Evolutionary conservation across 2,797 vertebrate species (phyloP).

Genomic region (Octomys mimax): DNA sequence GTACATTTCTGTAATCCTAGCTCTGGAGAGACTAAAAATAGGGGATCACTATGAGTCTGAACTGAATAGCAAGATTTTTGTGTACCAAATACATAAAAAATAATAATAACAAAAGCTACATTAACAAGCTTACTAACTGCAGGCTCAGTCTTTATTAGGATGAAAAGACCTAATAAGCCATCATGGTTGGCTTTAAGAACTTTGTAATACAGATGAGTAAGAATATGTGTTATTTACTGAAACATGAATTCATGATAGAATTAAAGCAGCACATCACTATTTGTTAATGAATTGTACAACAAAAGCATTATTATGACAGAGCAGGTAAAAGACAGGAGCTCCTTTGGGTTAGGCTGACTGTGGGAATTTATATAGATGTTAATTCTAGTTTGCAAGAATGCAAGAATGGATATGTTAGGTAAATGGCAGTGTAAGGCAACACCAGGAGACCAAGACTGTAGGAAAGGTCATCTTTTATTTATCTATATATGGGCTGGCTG

Average conservation of each 20-base stretch:
- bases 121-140: constrained; percentile 23
- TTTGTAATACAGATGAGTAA: not conserved
- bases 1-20: no score
- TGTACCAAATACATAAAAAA: no score
- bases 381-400: not conserved
- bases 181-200: constrained; percentile 23
- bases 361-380: not conserved
- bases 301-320: constrained; percentile 29
- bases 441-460: not conserved
- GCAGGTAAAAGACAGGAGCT: not conserved
- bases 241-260: constrained; percentile 43
- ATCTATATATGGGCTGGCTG: not conserved
- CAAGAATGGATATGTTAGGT: not conserved
- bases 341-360: not conserved
- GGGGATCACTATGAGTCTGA: no score
- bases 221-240: constrained; percentile 45
- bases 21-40: no score
- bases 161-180: constrained; percentile 40
- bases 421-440: not conserved
- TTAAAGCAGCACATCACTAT: not conserved
- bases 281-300: not conserved
- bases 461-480: not conserved
- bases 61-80: no score
- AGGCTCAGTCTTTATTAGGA: not conserved
- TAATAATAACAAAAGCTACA: not conserved